These are phyloP conservation scores for Bombylius major DNA, from an alignment of 2,888 invertebrate genomes.

Conservation along the genomic window DNA sequence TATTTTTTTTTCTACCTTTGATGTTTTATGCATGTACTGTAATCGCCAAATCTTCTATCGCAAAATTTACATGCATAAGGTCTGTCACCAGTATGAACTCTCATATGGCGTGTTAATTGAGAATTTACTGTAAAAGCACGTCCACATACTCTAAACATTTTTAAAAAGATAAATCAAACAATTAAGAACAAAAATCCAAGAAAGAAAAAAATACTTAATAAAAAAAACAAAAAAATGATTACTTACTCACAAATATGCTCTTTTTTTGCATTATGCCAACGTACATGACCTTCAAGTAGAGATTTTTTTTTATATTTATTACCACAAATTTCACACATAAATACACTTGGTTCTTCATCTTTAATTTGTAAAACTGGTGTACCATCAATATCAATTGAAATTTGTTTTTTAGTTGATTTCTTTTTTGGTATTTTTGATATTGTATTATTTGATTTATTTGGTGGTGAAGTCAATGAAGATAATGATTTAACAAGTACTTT, in stretches of 20 bases:
- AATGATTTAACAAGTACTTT: too few relatives aligned
- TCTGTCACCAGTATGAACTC: conserved; percentile 31
- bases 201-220: neutral
- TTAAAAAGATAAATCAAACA: neutral
- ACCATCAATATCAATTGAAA: too few relatives aligned
- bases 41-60: conserved; percentile 30
- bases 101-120: conserved; percentile 34
- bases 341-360: conserved; percentile 10
- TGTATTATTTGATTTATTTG: too few relatives aligned
- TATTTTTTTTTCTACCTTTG: conserved; percentile 24
- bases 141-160: conserved; percentile 26
- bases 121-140: conserved; percentile 32
- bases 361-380: too few relatives aligned
- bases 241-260: conserved; percentile 33
- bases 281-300: conserved; percentile 31
- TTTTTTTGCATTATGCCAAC: conserved; percentile 31
- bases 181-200: neutral
- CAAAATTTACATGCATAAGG: conserved; percentile 33
- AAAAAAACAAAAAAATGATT: neutral
- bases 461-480: too few relatives aligned
- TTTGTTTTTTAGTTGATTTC: too few relatives aligned
- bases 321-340: conserved; percentile 33
- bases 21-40: conserved; percentile 33
- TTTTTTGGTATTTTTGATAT: too few relatives aligned
- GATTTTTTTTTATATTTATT: conserved; percentile 32